These are phyloP conservation scores for Gila orcuttii DNA, from an alignment of 2,113 vertebrate species.

Conservation along the genomic window DNA sequence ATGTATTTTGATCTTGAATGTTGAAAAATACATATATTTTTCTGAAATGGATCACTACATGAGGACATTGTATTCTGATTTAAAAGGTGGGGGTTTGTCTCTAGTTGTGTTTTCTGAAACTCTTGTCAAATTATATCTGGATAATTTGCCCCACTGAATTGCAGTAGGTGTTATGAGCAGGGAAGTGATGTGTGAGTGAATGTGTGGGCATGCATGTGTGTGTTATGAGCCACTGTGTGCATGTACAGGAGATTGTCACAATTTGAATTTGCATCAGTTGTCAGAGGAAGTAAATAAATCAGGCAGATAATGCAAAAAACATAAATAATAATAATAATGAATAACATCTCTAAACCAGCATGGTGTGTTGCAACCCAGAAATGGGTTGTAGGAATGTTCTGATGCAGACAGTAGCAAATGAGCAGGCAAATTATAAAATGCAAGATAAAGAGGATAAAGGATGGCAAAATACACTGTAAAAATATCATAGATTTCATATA, in stretches of 20 bases:
- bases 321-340: not conserved
- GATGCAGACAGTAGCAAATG: not conserved
- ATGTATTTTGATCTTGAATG: not conserved
- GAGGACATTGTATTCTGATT: not conserved
- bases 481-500: too few species aligned
- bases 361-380: not conserved
- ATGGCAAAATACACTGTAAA: not conserved
- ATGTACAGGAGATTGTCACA: not conserved
- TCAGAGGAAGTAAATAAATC: slow-evolving; percentile 6
- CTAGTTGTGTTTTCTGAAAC: not conserved
- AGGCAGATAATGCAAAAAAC: not conserved
- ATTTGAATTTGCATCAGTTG: not conserved
- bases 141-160: not conserved
- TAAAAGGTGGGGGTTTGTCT: not conserved
- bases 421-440: not conserved
- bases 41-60: not conserved
- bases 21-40: not conserved
- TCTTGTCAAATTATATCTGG: not conserved
- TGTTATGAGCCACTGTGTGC: not conserved
- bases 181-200: slow-evolving; percentile 14
- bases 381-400: not conserved
- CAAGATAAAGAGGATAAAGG: not conserved
- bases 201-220: not conserved
- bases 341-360: not conserved
- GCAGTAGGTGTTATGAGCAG: not conserved